Evolutionary conservation across 2,888 invertebrate species (phyloP).

Genomic region (Ectemnius continuus): DNA sequence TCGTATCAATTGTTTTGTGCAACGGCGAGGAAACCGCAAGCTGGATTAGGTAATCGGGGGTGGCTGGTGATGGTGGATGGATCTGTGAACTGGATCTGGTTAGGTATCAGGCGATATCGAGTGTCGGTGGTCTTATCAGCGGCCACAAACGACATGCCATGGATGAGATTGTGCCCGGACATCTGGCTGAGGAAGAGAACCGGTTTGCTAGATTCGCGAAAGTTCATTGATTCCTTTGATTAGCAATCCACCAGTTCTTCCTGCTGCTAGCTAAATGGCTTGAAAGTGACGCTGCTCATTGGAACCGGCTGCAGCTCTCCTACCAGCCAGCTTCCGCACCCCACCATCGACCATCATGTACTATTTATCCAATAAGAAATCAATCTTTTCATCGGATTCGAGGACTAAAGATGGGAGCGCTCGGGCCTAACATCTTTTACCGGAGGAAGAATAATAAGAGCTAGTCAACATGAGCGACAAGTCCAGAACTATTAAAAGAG

Average conservation of each 20-base stretch:
- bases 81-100: neutral
- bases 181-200: constrained; percentile 53
- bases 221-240: constrained; percentile 55
- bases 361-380: too few relatives aligned
- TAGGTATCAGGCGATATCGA: constrained; percentile 18
- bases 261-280: constrained; percentile 30
- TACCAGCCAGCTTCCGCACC: too few relatives aligned
- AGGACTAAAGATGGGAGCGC: too few relatives aligned
- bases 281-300: neutral
- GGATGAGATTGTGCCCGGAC: constrained; percentile 37
- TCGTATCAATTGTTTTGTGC: neutral
- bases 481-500: too few relatives aligned
- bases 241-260: constrained; percentile 49
- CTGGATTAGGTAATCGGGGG: neutral
- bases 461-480: too few relatives aligned
- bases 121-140: constrained; percentile 48
- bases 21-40: neutral
- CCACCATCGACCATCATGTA: too few relatives aligned
- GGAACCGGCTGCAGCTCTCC: too few relatives aligned
- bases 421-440: too few relatives aligned
- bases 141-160: constrained; percentile 45
- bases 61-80: neutral
- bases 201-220: constrained; percentile 44
- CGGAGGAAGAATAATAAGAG: too few relatives aligned
- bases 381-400: too few relatives aligned